Conservation (phyloP, 1,140 invertebrate species). For the Agrilus planipennis region DNA sequence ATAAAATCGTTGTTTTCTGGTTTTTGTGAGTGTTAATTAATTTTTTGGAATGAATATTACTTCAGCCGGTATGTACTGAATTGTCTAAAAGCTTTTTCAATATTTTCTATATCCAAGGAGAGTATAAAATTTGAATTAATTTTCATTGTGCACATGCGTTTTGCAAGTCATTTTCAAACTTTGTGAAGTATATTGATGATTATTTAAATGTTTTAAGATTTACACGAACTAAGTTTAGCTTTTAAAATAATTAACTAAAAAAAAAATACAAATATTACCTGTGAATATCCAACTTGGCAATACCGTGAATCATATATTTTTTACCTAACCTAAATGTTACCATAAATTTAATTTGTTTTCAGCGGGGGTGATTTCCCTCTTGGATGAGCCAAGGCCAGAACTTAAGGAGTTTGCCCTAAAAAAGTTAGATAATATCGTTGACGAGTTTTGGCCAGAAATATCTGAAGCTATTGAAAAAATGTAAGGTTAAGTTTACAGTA, state of each 20-base stretch:
- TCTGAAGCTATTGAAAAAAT: conserved; percentile 96
- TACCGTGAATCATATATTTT: background rate
- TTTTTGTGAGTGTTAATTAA: too few relatives aligned
- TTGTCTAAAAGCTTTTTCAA: background rate
- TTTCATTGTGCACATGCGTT: conserved; percentile 13
- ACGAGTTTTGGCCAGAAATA: conserved; percentile 98
- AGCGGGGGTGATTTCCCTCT: conserved; percentile 89
- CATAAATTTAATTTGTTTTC: background rate
- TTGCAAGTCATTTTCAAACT: conserved; percentile 22
- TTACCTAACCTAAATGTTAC: background rate
- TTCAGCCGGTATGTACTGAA: conserved; percentile 21
- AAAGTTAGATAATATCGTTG: conserved; percentile 86
- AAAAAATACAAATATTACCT: background rate
- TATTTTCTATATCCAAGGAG: too few relatives aligned
- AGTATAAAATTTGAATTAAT: conserved; percentile 4
- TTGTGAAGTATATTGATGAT: background rate
- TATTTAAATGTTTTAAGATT: conserved; percentile 2
- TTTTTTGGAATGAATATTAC: conserved; percentile 32
- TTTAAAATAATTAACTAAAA: background rate
- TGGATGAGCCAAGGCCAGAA: conserved; percentile 87
- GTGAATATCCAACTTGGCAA: conserved; percentile 2
- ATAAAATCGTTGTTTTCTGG: too few relatives aligned
- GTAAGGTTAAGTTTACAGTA: conserved; percentile 37
- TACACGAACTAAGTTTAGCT: too few relatives aligned
- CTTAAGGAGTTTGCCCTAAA: conserved; percentile 86